Percentiles rank a stretch among this genome's conserved stretches.
Evolutionary conservation across 2,797 vertebrate species (phyloP).

Genomic region (Huso huso): DNA sequence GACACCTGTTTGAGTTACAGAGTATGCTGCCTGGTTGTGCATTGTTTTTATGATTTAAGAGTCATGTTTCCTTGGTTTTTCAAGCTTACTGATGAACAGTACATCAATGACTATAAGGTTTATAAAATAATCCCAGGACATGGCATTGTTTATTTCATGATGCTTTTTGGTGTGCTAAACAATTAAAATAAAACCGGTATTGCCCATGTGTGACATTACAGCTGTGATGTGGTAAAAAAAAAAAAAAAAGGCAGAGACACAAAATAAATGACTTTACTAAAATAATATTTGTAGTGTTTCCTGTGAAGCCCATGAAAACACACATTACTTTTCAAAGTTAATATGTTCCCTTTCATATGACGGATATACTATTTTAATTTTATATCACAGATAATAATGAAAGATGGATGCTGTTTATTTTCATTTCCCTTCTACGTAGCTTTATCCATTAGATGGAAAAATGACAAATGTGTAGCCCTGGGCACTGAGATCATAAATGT

Average conservation of each 20-base stretch:
- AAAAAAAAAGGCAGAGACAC: background rate
- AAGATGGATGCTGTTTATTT: slow-evolving; percentile 48
- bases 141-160: slow-evolving; percentile 12
- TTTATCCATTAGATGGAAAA: slow-evolving; percentile 34
- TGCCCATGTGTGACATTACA: background rate
- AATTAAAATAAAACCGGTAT: background rate
- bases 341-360: slow-evolving; percentile 30
- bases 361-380: slow-evolving; percentile 49
- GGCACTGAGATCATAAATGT: slow-evolving; percentile 38
- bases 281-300: background rate
- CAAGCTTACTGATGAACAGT: background rate
- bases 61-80: background rate
- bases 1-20: background rate
- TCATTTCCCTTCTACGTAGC: slow-evolving; percentile 34
- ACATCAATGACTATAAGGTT: background rate
- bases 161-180: slow-evolving; percentile 2
- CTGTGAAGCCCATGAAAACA: background rate
- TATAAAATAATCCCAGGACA: slow-evolving; percentile 2
- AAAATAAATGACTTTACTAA: background rate
- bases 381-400: slow-evolving; percentile 43
- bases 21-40: background rate
- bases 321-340: slow-evolving; percentile 2
- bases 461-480: slow-evolving; percentile 37
- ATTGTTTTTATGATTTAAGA: background rate
- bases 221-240: background rate